phyloP scores from a whole-genome alignment of 2,888 invertebrate species.

The Chrysomela aeneicollis region DNA sequence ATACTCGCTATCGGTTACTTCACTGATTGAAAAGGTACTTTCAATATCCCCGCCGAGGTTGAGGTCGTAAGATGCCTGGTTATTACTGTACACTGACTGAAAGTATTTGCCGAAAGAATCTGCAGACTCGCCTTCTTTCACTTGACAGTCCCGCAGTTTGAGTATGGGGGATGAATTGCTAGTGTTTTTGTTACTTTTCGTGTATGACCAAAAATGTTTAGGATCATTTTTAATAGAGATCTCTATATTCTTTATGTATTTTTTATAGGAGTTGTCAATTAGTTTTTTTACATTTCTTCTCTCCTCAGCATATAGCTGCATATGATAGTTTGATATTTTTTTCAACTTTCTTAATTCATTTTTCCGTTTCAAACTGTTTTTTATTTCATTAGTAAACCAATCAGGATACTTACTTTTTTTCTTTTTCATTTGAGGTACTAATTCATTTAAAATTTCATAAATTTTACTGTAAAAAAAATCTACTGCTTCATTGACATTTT shows the following conservation, averaged over 20 bases:
- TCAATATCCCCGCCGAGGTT: background rate
- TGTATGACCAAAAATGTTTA: slow-evolving; percentile 4
- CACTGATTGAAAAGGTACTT: slow-evolving; percentile 5
- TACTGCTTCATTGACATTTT: slow-evolving; percentile 2
- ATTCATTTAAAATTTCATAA: background rate
- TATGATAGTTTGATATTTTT: background rate
- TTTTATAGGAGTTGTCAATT: background rate
- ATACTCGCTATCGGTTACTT: slow-evolving; percentile 3
- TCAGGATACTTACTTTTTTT: slow-evolving; percentile 1
- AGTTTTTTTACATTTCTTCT: background rate
- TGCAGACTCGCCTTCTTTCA: slow-evolving; percentile 5
- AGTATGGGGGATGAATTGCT: background rate
- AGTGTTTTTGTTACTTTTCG: background rate
- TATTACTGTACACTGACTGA: background rate
- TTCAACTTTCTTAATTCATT: background rate
- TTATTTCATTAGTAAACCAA: slow-evolving; percentile 5
- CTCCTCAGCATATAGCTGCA: no score
- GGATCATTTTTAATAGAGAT: slow-evolving; percentile 6
- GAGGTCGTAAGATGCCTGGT: no score
- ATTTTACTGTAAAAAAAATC: background rate
- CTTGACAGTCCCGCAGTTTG: slow-evolving; percentile 1
- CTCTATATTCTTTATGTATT: slow-evolving; percentile 2
- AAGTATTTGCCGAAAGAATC: slow-evolving; percentile 10
- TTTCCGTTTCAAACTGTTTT: background rate
- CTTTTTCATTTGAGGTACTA: slow-evolving; percentile 10